Evolutionary conservation across 2,113 vertebrate species (phyloP), one percentile per base, ranked within the genome.

Genomic region (Lepus timidus): DNA sequence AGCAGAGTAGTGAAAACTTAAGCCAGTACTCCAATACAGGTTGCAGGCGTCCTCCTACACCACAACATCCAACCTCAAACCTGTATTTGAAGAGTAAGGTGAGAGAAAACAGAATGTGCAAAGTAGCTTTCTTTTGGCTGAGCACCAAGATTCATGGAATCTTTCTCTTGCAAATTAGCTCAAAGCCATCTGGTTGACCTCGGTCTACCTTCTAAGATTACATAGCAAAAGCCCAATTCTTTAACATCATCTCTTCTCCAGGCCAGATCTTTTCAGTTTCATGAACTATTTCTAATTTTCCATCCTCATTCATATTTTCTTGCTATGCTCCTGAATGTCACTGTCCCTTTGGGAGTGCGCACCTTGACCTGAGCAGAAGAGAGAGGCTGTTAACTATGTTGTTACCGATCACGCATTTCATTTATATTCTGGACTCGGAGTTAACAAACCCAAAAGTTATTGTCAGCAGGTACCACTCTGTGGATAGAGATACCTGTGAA

Each of bases 211-310:
- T 67, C 74, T 88, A 44, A 23, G 36, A 44, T 17, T 27, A 27
- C 31, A n/a, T 6, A 74, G 49, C 79, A 23, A 36, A 64, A 76
- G 51, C 2, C 3, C 22, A 12, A 16, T 95, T 81, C 31, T 19
- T 75, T 65, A 31, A 12, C 16, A 29, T 19, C 10, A 68, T 93
- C 33, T 74, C 51, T 91, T 91, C 64, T 93, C n/a, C 17, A 58
- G 23, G 9, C 23, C 36, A 81, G 58, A 39, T 4, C 22, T 83
- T 80, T 79, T 75, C 23, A n/a, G 17, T 76, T 87, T 36, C 51
- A 91, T 92, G 44, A 61, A 76, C 23, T 85, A 1, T 67, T 71
- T 91, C 61, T 70, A 55, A 81, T 84, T 76, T 89, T 7, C 36
- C 33, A 70, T 52, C 33, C 27, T 88, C 7, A 1, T 52, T 86